phyloP scores from a whole-genome alignment of 2,113 vertebrate genomes.

The Dipodomys spectabilis region DNA sequence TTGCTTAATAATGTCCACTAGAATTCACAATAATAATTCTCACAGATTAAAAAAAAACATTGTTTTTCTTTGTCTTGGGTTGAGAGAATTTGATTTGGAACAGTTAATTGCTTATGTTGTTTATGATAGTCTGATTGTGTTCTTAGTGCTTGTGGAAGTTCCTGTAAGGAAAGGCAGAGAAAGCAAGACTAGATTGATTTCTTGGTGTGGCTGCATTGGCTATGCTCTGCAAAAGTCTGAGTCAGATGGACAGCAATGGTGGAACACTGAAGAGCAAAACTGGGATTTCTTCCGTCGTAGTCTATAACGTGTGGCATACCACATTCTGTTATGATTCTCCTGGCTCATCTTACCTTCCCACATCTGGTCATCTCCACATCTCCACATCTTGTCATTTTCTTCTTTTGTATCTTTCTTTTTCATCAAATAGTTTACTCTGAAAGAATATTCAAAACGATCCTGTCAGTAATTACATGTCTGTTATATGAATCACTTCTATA shows the following conservation, averaged over 20 bases:
- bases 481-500: not conserved
- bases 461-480: not conserved
- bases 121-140: not conserved
- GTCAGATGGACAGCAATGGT: not conserved
- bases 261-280: not conserved
- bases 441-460: not conserved
- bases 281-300: not conserved
- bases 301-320: not conserved
- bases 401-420: not conserved
- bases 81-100: conserved; percentile 49
- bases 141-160: not conserved
- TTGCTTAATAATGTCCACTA: conserved; percentile 29
- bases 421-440: not conserved
- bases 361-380: not conserved
- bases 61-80: conserved; percentile 13
- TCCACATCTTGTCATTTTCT: not conserved
- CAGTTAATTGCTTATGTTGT: not conserved
- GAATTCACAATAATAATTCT: conserved; percentile 37
- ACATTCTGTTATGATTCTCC: not conserved
- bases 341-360: not conserved
- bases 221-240: not conserved
- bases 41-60: not conserved
- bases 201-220: not conserved
- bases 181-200: not conserved
- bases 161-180: not conserved